A percentile compares a stretch with the other conserved stretches of the same genome.
Conservation (phyloP, 1,140 invertebrate species). For the Aphelinus atriplicis region DNA sequence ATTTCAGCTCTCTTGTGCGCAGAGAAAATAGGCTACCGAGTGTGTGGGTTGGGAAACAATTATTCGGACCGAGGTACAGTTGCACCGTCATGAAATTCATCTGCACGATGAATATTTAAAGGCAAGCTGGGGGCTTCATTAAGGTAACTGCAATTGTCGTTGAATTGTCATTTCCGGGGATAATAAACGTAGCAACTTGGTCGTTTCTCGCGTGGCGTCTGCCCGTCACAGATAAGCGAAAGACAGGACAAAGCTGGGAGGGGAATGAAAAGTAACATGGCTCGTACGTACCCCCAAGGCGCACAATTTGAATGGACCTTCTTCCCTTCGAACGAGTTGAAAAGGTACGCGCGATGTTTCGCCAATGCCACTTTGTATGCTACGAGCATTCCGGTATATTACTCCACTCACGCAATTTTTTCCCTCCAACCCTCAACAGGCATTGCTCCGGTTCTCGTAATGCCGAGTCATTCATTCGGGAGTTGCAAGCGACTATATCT, state of each 20-base stretch:
- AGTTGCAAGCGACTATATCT: too few species aligned
- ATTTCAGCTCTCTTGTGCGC: too few species aligned
- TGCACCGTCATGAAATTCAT: constrained; percentile 30
- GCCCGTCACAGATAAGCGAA: too few species aligned
- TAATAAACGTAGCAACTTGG: background rate
- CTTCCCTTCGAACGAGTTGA: constrained; percentile 45
- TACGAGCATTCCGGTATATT: constrained; percentile 39
- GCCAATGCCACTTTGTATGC: constrained; percentile 56
- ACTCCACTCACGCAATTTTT: background rate
- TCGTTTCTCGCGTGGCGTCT: too few species aligned
- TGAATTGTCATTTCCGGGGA: constrained; percentile 23
- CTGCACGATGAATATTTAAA: constrained; percentile 27
- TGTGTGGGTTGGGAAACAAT: too few species aligned
- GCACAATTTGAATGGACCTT: constrained; percentile 55
- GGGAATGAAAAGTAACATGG: constrained; percentile 36
- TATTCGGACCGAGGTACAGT: background rate
- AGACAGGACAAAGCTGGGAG: background rate
- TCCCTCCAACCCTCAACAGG: background rate
- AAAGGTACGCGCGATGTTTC: constrained; percentile 52
- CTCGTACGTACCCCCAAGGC: background rate
- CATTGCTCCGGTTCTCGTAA: background rate
- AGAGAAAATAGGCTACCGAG: too few species aligned
- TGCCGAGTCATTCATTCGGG: too few species aligned
- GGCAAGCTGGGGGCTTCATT: constrained; percentile 15
- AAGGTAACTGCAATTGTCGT: constrained; percentile 22